Evolutionary conservation across 2,797 vertebrate genomes (phyloP).

Genomic region (Phataginus tetradactyla): DNA sequence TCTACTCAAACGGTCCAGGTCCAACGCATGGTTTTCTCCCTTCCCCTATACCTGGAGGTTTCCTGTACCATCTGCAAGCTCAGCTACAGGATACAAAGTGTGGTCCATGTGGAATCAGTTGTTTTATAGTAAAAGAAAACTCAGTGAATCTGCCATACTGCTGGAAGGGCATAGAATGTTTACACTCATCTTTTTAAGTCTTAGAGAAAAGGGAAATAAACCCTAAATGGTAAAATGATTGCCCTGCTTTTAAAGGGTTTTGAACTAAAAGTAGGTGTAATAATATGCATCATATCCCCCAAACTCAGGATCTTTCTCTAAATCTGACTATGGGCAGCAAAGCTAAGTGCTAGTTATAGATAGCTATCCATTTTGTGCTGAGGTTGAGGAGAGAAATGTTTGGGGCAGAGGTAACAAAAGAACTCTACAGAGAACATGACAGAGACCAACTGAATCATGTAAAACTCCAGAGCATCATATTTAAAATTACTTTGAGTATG

Average conservation of each 20-base stretch:
- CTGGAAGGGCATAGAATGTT: neutral
- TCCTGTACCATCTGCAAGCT: neutral
- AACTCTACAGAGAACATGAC: neutral
- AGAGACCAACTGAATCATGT: neutral
- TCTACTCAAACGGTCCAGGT: neutral
- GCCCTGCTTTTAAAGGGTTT: neutral
- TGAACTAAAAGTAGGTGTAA: slow-evolving; percentile 17
- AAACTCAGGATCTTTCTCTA: neutral
- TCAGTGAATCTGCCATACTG: neutral
- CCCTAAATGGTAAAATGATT: slow-evolving; percentile 28
- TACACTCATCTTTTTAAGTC: neutral
- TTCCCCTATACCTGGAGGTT: neutral
- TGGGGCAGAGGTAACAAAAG: neutral
- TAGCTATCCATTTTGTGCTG: neutral
- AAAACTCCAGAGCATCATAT: neutral
- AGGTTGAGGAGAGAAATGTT: neutral
- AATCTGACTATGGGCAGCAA: slow-evolving; percentile 1
- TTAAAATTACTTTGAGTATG: neutral
- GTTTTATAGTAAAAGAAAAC: neutral
- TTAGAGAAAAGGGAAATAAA: slow-evolving; percentile 32
- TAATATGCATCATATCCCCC: neutral
- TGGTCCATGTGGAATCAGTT: neutral
- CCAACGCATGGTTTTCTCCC: neutral
- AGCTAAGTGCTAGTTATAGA: neutral
- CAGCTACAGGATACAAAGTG: neutral